phyloP scores from a whole-genome alignment of 1,140 invertebrate genomes.

The Coptotermes formosanus region DNA sequence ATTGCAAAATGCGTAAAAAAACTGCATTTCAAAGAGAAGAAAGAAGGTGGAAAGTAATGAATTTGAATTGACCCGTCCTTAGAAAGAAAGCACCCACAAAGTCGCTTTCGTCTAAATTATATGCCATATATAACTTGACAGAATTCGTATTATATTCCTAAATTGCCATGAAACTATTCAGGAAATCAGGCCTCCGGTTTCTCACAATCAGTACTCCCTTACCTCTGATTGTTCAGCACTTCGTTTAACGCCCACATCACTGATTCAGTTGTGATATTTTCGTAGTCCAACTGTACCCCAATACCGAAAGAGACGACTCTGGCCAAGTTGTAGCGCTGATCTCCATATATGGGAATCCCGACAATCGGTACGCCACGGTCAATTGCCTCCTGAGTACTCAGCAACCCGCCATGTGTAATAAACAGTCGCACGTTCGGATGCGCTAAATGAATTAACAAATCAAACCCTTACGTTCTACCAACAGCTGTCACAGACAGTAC shows the following conservation, averaged over 20 bases:
- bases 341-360: constrained; percentile 25
- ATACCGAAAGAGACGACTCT: constrained; percentile 40
- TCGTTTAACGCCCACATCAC: constrained; percentile 28
- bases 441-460: background rate
- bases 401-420: constrained; percentile 15
- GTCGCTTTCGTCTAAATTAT: too few relatives aligned
- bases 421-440: constrained; percentile 33
- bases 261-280: constrained; percentile 34
- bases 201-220: background rate
- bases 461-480: too few relatives aligned
- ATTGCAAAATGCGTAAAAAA: too few relatives aligned
- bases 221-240: constrained; percentile 22
- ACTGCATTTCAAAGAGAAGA: too few relatives aligned
- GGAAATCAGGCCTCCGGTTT: too few relatives aligned
- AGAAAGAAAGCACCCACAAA: too few relatives aligned
- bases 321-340: constrained; percentile 43
- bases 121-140: too few relatives aligned
- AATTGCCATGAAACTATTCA: too few relatives aligned
- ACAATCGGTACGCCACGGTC: constrained; percentile 24
- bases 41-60: too few relatives aligned
- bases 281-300: constrained; percentile 35
- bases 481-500: too few relatives aligned
- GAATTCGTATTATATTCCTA: too few relatives aligned
- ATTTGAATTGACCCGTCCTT: too few relatives aligned
- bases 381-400: constrained; percentile 29